phyloP scores from a whole-genome alignment of 2,888 invertebrate genomes.

The Tethea ocularis region DNA sequence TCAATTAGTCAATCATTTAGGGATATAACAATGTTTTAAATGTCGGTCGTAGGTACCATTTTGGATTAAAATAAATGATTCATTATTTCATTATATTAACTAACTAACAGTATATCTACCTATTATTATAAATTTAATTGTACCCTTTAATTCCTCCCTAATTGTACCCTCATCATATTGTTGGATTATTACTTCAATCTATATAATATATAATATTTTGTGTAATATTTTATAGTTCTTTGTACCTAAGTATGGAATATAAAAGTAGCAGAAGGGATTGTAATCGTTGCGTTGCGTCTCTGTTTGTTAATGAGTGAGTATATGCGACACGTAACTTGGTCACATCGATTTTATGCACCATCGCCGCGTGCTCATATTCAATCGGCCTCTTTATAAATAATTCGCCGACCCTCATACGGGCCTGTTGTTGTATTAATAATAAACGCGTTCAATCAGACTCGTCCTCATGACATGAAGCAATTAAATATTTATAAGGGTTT shows the following conservation, averaged over 20 bases:
- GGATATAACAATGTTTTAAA: too few relatives aligned
- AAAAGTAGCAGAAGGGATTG: background rate
- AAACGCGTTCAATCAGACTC: constrained; percentile 65
- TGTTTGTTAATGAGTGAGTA: constrained; percentile 32
- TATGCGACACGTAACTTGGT: constrained; percentile 39
- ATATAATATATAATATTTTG: too few relatives aligned
- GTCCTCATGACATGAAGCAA: constrained; percentile 66
- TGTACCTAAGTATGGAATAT: background rate
- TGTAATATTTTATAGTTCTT: too few relatives aligned
- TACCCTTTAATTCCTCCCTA: too few relatives aligned
- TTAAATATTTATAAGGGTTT: constrained; percentile 61
- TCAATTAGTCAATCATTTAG: too few relatives aligned
- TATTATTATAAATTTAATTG: too few relatives aligned
- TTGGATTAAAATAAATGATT: too few relatives aligned
- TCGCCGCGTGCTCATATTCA: constrained; percentile 58
- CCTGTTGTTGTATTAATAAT: constrained; percentile 67
- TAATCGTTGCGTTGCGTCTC: background rate
- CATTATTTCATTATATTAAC: too few relatives aligned
- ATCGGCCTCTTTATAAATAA: constrained; percentile 66
- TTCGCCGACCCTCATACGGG: constrained; percentile 66
- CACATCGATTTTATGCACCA: constrained; percentile 62
- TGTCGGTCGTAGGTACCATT: too few relatives aligned
- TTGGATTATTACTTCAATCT: too few relatives aligned
- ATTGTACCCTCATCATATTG: too few relatives aligned
- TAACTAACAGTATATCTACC: too few relatives aligned